A percentile compares a stretch with the other conserved stretches of the same genome.
phyloP scores from a whole-genome alignment of 2,888 invertebrate species.

The Tanaodytes sp. region DNA sequence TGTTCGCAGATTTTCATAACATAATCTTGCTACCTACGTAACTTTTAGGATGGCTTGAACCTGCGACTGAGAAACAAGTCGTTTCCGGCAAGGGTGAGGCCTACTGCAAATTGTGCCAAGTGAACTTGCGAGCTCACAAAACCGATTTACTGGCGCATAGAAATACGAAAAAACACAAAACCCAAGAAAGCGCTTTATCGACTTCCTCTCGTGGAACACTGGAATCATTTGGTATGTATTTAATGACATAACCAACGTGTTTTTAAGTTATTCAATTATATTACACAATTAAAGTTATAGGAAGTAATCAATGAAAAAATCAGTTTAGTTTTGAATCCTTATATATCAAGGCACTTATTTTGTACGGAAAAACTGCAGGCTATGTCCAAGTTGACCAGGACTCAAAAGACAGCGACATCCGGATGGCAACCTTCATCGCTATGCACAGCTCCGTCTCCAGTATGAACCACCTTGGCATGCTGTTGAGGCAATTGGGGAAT shows the following conservation, averaged over 20 bases:
- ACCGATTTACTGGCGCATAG: neutral
- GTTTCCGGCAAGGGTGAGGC: conserved; percentile 7
- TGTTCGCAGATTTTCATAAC: too few species aligned
- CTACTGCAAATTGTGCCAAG: conserved; percentile 4
- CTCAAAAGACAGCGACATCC: conserved; percentile 39
- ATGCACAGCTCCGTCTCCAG: conserved; percentile 49
- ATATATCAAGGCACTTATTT: too few species aligned
- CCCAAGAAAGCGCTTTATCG: conserved; percentile 5
- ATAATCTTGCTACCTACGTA: too few species aligned
- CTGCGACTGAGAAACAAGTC: neutral
- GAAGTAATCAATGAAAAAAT: too few species aligned
- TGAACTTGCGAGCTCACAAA: conserved; percentile 9
- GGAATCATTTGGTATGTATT: conserved; percentile 8
- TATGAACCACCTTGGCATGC: conserved; percentile 52
- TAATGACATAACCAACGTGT: neutral
- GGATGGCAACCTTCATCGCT: conserved; percentile 46
- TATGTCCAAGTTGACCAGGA: neutral
- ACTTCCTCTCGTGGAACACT: conserved; percentile 8
- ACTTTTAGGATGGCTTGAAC: conserved; percentile 14
- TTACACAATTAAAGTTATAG: neutral
- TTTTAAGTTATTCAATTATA: neutral
- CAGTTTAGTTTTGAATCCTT: too few species aligned
- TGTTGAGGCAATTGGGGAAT: conserved; percentile 46
- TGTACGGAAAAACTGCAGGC: too few species aligned
- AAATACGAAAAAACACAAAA: neutral